Conservation (phyloP, 2,888 invertebrate genomes). For the Himalopsyche tibetana region DNA sequence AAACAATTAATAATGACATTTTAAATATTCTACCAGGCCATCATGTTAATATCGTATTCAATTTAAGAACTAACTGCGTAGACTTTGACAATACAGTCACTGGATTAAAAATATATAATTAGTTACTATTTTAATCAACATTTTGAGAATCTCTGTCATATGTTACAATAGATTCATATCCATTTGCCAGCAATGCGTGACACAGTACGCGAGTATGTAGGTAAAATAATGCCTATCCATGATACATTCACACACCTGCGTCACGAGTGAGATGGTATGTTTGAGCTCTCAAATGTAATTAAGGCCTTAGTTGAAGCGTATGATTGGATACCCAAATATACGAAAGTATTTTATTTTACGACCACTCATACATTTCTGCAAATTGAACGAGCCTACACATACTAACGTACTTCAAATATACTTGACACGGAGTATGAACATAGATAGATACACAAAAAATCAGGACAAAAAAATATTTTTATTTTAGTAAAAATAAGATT, state of each 20-base stretch:
- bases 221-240: slow-evolving; percentile 15
- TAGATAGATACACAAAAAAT: too few species aligned
- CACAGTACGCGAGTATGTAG: background rate
- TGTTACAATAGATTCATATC: slow-evolving; percentile 14
- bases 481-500: too few species aligned
- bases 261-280: slow-evolving; percentile 1
- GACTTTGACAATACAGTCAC: too few species aligned
- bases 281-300: slow-evolving; percentile 59
- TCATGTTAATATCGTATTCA: too few species aligned
- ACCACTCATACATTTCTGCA: slow-evolving; percentile 44
- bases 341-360: slow-evolving; percentile 50
- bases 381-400: background rate
- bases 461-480: too few species aligned
- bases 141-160: background rate
- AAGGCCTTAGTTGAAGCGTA: slow-evolving; percentile 57
- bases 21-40: too few species aligned
- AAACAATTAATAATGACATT: too few species aligned
- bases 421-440: background rate
- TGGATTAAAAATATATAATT: too few species aligned
- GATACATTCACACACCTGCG: slow-evolving; percentile 29
- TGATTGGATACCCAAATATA: slow-evolving; percentile 60
- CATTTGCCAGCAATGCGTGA: slow-evolving; percentile 30
- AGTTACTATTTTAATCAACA: too few species aligned
- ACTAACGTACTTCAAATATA: background rate
- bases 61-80: too few species aligned